Percentiles rank a stretch among this genome's conserved stretches.
Evolutionary conservation across 2,888 invertebrate genomes (phyloP).

Genomic region (Coecobrya sp.): DNA sequence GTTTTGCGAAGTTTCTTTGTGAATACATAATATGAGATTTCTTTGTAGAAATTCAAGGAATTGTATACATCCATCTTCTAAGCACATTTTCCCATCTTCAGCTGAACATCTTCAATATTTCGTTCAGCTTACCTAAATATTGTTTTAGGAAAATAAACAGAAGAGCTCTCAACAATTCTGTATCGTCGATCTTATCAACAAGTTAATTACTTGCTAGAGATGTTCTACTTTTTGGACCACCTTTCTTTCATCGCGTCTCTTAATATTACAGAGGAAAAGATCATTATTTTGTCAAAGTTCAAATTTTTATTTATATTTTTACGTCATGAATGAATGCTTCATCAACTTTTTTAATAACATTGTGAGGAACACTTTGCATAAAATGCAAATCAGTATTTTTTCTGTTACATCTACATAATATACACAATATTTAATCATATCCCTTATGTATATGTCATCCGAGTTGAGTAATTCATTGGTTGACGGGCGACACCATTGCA

Average conservation of each 20-base stretch:
- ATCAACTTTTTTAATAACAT: background rate
- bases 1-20: no score
- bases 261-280: background rate
- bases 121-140: background rate
- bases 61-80: no score
- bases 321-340: constrained; percentile 8
- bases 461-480: background rate
- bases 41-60: no score
- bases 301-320: background rate
- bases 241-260: constrained; percentile 1
- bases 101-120: background rate
- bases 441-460: background rate
- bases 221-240: constrained; percentile 3
- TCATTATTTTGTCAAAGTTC: constrained; percentile 17
- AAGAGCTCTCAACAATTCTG: background rate
- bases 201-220: background rate
- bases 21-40: no score
- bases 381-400: background rate
- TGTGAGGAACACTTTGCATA: background rate
- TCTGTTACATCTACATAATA: background rate
- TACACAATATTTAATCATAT: background rate
- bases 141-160: constrained; percentile 14
- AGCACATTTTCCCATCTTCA: background rate
- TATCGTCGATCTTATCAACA: constrained; percentile 15
- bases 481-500: background rate